Percentiles rank a stretch among this genome's conserved stretches.
Conservation (phyloP, 1,140 invertebrate species). For the Globodera rostochiensis region DNA sequence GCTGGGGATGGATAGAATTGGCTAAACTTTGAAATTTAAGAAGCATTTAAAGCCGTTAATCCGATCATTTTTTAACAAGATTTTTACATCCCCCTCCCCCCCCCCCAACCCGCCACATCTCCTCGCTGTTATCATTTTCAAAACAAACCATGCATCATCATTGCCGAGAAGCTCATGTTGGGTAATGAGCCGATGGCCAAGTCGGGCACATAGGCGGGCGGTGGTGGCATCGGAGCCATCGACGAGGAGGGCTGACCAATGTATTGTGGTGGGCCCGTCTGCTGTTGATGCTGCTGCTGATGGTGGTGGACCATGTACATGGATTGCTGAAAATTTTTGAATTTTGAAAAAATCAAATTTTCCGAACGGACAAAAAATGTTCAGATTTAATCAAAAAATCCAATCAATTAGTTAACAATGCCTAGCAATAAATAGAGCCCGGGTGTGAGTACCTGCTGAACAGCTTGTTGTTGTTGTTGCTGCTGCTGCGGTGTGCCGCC, state of each 20-base stretch:
- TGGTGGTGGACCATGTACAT: not conserved
- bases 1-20: not conserved
- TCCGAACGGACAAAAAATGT: too few relatives aligned
- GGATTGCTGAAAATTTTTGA: not conserved
- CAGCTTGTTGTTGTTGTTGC: not conserved
- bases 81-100: too few relatives aligned
- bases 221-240: constrained; percentile 6
- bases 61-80: too few relatives aligned
- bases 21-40: too few relatives aligned
- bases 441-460: too few relatives aligned
- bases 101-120: too few relatives aligned
- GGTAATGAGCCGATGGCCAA: constrained; percentile 38
- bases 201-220: constrained; percentile 29
- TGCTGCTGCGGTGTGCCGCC: constrained; percentile 2
- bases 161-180: constrained; percentile 36
- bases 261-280: not conserved
- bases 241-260: constrained; percentile 13
- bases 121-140: not conserved
- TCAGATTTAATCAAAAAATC: too few relatives aligned
- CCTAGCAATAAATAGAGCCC: too few relatives aligned
- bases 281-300: constrained; percentile 9
- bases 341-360: too few relatives aligned
- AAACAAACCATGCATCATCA: not conserved
- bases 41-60: too few relatives aligned
- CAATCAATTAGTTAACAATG: too few relatives aligned